Conservation (phyloP, 2,113 vertebrate species). For the Pseudorasbora parva region DNA sequence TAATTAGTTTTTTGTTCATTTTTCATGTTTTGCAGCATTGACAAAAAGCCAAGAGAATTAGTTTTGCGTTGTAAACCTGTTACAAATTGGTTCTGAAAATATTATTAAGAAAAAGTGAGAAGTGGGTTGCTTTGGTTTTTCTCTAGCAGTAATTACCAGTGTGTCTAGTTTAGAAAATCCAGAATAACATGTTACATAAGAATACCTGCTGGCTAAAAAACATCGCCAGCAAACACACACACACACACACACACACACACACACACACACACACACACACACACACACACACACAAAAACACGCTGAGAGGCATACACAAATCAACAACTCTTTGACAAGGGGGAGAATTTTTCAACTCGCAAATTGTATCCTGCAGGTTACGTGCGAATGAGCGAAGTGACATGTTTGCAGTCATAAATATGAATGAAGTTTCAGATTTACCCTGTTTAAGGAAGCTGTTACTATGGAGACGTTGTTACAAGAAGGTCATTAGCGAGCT, state of each 20-base stretch:
- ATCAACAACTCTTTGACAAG: conserved; percentile 5
- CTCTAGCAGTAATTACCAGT: background rate
- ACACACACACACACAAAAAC: background rate
- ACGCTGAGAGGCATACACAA: background rate
- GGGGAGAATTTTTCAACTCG: background rate
- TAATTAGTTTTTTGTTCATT: conserved; percentile 40
- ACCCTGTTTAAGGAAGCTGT: conserved; percentile 63
- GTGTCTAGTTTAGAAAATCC: conserved; percentile 27
- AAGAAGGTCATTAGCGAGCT: conserved; percentile 62
- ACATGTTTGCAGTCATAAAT: conserved; percentile 56
- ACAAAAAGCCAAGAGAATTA: background rate
- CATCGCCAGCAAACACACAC: conserved; percentile 17
- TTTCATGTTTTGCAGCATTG: background rate
- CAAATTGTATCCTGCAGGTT: conserved; percentile 15
- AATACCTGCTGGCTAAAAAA: conserved; percentile 48
- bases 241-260: background rate
- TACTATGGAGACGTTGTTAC: conserved; percentile 70
- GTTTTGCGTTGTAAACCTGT: conserved; percentile 2
- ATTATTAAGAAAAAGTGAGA: conserved; percentile 2
- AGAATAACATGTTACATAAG: conserved; percentile 52
- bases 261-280: background rate
- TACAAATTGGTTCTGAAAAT: conserved; percentile 16
- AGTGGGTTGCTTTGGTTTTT: background rate
- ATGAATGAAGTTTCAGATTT: conserved; percentile 50
- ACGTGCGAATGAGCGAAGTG: conserved; percentile 5